Conservation (phyloP, 2,888 invertebrate species). For the Syrphus vitripennis region DNA sequence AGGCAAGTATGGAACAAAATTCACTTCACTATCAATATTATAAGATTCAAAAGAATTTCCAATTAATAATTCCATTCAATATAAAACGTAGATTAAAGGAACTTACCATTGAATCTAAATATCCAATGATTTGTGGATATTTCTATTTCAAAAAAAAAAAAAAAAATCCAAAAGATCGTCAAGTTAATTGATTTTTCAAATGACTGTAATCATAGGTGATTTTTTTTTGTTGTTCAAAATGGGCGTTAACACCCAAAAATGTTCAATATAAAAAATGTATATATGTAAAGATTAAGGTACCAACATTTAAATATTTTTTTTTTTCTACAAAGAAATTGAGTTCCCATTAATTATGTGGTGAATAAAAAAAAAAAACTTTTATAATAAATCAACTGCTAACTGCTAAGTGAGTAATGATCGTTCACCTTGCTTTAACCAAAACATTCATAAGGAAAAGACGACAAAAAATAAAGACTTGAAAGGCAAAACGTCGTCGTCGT, state of each 20-base stretch:
- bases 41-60: constrained; percentile 11
- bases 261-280: background rate
- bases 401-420: constrained; percentile 66
- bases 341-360: constrained; percentile 59
- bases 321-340: constrained; percentile 54
- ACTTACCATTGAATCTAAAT: background rate
- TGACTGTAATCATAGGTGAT: constrained; percentile 61
- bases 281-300: background rate
- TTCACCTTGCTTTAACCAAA: constrained; percentile 20
- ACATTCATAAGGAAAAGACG: background rate
- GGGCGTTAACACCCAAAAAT: constrained; percentile 33
- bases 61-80: background rate
- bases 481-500: background rate
- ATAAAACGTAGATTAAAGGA: background rate
- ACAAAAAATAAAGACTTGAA: background rate
- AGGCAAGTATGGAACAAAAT: background rate
- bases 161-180: constrained; percentile 50
- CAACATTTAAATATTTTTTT: background rate
- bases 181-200: constrained; percentile 61
- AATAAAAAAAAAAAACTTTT: constrained; percentile 36
- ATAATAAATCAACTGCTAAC: constrained; percentile 61
- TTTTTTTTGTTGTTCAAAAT: constrained; percentile 42
- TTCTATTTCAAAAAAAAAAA: background rate
- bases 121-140: constrained; percentile 15
- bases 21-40: background rate